These are phyloP conservation scores for Podarcis muralis DNA, from an alignment of 2,113 vertebrate species.

Conservation along the genomic window DNA sequence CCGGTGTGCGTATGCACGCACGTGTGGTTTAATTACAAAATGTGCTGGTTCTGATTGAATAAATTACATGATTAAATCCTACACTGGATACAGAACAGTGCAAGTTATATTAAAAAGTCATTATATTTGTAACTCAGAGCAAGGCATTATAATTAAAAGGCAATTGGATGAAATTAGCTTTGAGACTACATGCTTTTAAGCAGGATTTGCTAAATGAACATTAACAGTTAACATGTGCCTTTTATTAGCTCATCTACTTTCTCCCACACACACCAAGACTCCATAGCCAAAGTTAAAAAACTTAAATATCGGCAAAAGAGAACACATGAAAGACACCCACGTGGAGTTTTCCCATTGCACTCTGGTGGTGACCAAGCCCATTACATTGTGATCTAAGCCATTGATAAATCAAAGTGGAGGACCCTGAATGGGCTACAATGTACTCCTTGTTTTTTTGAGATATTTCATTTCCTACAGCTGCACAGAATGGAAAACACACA, in stretches of 20 bases:
- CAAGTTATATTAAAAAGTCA: slow-evolving; percentile 75
- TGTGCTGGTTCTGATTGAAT: slow-evolving; percentile 64
- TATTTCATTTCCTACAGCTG: slow-evolving; percentile 53
- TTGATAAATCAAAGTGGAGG: slow-evolving; percentile 63
- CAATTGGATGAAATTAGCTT: slow-evolving; percentile 73
- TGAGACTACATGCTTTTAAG: slow-evolving; percentile 70
- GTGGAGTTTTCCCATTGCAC: slow-evolving; percentile 34
- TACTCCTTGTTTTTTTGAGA: slow-evolving; percentile 53
- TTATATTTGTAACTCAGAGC: slow-evolving; percentile 72
- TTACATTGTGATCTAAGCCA: slow-evolving; percentile 55
- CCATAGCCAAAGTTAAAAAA: slow-evolving; percentile 50
- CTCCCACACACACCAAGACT: neutral
- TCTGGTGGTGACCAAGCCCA: slow-evolving; percentile 43
- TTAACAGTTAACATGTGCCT: slow-evolving; percentile 67
- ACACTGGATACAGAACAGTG: slow-evolving; percentile 65
- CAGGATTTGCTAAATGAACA: slow-evolving; percentile 69
- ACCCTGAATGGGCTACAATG: slow-evolving; percentile 53
- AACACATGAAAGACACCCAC: slow-evolving; percentile 61
- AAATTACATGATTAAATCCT: slow-evolving; percentile 68
- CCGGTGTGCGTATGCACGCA: slow-evolving; percentile 7
- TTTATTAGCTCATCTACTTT: slow-evolving; percentile 61
- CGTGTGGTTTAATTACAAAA: slow-evolving; percentile 64
- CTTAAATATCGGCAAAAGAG: slow-evolving; percentile 50
- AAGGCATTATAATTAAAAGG: slow-evolving; percentile 73
- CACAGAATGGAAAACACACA: slow-evolving; percentile 57